Evolutionary conservation across 2,797 vertebrate species (phyloP).

Genomic region (Poecilia wingei): DNA sequence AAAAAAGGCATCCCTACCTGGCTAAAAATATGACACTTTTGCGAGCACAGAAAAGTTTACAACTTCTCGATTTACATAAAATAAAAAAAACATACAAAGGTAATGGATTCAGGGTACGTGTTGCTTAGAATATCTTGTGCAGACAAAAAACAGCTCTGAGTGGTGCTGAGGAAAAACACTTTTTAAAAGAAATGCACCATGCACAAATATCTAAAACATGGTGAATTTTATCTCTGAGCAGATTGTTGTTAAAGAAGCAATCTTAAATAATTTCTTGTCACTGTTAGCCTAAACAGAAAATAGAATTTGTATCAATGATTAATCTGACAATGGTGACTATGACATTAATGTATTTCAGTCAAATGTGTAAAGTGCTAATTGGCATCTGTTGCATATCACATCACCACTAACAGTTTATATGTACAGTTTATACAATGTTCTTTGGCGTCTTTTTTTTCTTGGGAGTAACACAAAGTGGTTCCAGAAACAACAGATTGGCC

Average conservation of each 20-base stretch:
- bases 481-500: slow-evolving; percentile 36
- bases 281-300: neutral
- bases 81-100: neutral
- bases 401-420: neutral
- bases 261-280: neutral
- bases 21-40: neutral
- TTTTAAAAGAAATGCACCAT: neutral
- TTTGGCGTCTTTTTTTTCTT: neutral
- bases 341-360: neutral
- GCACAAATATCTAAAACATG: neutral
- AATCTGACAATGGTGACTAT: neutral
- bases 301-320: neutral
- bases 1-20: neutral
- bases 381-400: neutral
- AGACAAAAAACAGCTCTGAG: neutral
- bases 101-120: neutral
- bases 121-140: neutral
- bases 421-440: neutral
- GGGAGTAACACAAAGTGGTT: neutral
- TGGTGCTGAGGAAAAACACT: neutral
- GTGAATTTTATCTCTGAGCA: neutral
- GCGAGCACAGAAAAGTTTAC: neutral
- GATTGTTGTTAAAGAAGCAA: neutral
- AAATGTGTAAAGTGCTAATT: neutral
- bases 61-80: neutral